Conservation (phyloP, 2,113 vertebrate species). For the Glaucidium brasilianum region DNA sequence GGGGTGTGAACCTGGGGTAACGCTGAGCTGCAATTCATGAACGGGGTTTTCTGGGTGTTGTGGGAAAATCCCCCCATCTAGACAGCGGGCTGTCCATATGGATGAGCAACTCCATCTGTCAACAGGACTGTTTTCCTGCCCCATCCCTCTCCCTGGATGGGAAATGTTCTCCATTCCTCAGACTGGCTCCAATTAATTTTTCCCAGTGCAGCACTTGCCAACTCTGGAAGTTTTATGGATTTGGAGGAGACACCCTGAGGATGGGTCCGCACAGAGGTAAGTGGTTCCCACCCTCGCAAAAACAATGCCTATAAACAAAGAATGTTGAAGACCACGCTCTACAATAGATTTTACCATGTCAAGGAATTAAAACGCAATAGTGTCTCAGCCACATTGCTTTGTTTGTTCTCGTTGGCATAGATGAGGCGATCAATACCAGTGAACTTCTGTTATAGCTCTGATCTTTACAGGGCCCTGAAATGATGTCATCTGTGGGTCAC, state of each 20-base stretch:
- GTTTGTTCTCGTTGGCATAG: neutral
- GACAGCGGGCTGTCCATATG: neutral
- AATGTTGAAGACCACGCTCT: neutral
- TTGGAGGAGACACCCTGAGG: neutral
- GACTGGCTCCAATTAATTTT: neutral
- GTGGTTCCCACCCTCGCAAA: neutral
- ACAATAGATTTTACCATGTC: neutral
- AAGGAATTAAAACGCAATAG: neutral
- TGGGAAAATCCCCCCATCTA: neutral
- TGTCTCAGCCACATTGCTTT: neutral
- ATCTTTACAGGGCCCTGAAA: neutral
- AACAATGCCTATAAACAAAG: neutral
- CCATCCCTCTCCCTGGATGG: neutral
- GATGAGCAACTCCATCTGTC: neutral
- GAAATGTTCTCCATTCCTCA: neutral
- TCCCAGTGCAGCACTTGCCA: neutral
- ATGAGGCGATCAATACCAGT: neutral
- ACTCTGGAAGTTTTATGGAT: neutral
- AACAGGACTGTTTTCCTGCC: neutral
- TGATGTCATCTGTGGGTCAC: neutral
- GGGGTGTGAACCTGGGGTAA: neutral
- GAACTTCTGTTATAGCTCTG: neutral
- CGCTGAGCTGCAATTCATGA: neutral
- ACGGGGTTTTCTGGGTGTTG: fast-evolving
- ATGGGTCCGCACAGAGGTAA: neutral